These are phyloP conservation scores for Vidua chalybeata DNA, from an alignment of 2,113 vertebrate genomes.

Conservation along the genomic window DNA sequence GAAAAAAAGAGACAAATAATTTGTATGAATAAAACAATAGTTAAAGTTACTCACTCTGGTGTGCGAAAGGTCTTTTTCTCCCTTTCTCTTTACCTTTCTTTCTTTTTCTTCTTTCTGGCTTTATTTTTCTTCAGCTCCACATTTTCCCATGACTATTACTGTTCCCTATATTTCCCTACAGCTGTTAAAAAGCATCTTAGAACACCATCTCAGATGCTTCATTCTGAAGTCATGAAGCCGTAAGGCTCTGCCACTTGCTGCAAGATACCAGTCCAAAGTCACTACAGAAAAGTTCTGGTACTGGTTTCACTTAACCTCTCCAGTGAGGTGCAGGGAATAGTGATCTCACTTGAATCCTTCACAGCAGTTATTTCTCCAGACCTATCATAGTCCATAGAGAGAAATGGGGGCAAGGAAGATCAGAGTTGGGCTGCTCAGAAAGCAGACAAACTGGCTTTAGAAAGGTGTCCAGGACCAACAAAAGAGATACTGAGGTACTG, in stretches of 20 bases:
- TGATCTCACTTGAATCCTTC: background rate
- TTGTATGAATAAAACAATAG: background rate
- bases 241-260: background rate
- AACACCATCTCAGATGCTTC: background rate
- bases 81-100: background rate
- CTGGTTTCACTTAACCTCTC: background rate
- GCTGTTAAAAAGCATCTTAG: background rate
- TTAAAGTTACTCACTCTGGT: background rate
- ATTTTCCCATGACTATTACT: background rate
- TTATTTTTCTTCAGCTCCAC: background rate
- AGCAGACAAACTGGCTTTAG: background rate
- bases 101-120: background rate
- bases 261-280: background rate
- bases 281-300: background rate
- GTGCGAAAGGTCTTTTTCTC: background rate
- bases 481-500: background rate
- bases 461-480: background rate
- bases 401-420: background rate
- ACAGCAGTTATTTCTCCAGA: background rate
- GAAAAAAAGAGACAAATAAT: background rate
- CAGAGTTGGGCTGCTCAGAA: rapidly evolving
- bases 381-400: background rate
- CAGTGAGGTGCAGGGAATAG: background rate
- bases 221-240: background rate
- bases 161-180: background rate